phyloP scores from a whole-genome alignment of 1,140 invertebrate genomes.

The Phthorimaea operculella region DNA sequence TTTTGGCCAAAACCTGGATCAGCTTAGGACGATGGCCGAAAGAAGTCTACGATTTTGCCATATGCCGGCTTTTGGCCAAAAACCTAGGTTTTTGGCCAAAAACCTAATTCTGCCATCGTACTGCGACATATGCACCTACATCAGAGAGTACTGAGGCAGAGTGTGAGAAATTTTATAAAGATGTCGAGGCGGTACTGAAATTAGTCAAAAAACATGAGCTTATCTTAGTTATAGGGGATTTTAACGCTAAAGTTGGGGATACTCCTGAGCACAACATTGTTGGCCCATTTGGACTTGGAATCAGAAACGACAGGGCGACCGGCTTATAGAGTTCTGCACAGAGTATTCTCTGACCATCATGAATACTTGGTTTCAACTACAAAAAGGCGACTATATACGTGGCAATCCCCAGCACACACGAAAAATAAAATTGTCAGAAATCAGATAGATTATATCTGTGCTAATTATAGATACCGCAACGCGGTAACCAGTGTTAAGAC shows the following conservation, averaged over 20 bases:
- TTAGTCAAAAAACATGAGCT: slow-evolving; percentile 15
- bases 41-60: no score
- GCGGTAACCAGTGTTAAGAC: neutral
- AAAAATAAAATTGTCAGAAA: neutral
- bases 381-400: neutral
- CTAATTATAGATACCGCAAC: slow-evolving; percentile 1
- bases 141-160: slow-evolving; percentile 9
- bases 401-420: slow-evolving; percentile 4
- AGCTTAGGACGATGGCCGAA: no score
- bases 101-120: no score
- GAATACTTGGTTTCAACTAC: slow-evolving; percentile 2
- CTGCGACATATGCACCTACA: slow-evolving; percentile 17
- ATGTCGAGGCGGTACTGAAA: slow-evolving; percentile 1
- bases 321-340: slow-evolving; percentile 24
- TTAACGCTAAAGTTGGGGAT: slow-evolving; percentile 22
- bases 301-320: slow-evolving; percentile 28
- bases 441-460: slow-evolving; percentile 3
- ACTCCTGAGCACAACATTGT: slow-evolving; percentile 8
- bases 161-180: slow-evolving; percentile 15
- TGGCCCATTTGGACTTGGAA: slow-evolving; percentile 19
- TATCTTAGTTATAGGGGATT: slow-evolving; percentile 18
- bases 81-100: no score
- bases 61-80: no score
- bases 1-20: no score
- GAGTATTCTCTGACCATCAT: slow-evolving; percentile 15